Evolutionary conservation across 2,113 vertebrate genomes (phyloP).

Genomic region (Paraplagusia blochii): DNA sequence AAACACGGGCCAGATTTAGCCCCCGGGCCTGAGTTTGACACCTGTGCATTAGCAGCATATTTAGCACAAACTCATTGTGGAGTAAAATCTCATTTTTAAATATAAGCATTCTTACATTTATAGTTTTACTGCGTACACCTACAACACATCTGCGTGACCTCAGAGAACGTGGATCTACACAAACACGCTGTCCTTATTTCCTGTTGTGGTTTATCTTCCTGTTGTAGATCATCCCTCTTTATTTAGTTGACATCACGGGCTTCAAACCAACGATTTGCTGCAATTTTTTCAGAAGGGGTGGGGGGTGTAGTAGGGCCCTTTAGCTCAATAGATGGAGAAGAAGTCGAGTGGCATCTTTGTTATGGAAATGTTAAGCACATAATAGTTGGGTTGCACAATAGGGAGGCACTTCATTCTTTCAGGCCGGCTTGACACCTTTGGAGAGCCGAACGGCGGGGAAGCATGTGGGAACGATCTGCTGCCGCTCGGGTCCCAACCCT

Average conservation of each 20-base stretch:
- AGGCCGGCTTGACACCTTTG: constrained; percentile 95
- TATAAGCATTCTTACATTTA: no score
- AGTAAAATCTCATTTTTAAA: no score
- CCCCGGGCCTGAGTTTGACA: no score
- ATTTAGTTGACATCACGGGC: constrained; percentile 66
- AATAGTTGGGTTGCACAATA: constrained; percentile 97
- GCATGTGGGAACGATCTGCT: constrained; percentile 99
- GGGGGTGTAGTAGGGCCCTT: constrained; percentile 86
- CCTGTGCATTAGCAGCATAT: no score
- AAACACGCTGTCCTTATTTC: no score
- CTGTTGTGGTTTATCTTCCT: not conserved
- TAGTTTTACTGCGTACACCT: no score
- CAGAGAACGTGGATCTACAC: no score
- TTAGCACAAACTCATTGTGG: no score
- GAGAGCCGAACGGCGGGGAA: constrained; percentile 94
- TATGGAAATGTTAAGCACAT: constrained; percentile 99
- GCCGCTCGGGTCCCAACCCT: constrained; percentile 79
- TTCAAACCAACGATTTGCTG: constrained; percentile 95
- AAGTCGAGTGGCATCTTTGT: constrained; percentile 99
- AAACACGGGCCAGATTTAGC: no score
- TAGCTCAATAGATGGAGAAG: constrained; percentile 94
- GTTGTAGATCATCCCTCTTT: constrained; percentile 63
- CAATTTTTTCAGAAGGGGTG: constrained; percentile 87
- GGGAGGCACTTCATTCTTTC: constrained; percentile 98
- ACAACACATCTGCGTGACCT: no score